Evolutionary conservation across 2,797 vertebrate species (phyloP).

Genomic region (Melanotaenia trifasciata): DNA sequence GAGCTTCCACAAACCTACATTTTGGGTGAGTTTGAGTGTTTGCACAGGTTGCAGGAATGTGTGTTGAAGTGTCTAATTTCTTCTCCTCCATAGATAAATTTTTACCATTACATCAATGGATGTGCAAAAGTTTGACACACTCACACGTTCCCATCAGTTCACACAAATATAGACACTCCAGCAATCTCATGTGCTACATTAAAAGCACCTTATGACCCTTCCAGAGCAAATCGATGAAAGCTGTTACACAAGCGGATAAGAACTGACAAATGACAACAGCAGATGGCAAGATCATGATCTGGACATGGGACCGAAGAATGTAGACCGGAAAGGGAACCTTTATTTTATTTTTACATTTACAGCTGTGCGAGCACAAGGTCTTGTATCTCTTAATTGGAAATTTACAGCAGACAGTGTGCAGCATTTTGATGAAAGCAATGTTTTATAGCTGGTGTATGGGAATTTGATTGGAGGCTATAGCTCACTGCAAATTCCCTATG

Average conservation of each 20-base stretch:
- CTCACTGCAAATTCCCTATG: slow-evolving; percentile 36
- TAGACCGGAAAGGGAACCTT: neutral
- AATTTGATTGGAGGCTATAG: slow-evolving; percentile 61
- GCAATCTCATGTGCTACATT: slow-evolving; percentile 52
- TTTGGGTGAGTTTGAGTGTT: slow-evolving; percentile 24
- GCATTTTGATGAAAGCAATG: slow-evolving; percentile 45
- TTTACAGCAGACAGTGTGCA: slow-evolving; percentile 39
- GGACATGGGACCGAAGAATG: neutral
- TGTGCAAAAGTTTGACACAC: slow-evolving; percentile 2
- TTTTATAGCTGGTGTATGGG: slow-evolving; percentile 55
- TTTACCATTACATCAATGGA: slow-evolving; percentile 33
- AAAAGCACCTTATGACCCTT: slow-evolving; percentile 52
- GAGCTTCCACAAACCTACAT: slow-evolving; percentile 25
- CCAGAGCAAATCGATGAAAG: slow-evolving; percentile 58
- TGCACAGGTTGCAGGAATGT: slow-evolving; percentile 12
- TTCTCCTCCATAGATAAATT: slow-evolving; percentile 46
- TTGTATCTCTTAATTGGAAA: slow-evolving; percentile 46
- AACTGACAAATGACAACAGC: slow-evolving; percentile 41
- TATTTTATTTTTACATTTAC: slow-evolving; percentile 20
- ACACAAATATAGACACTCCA: slow-evolving; percentile 45
- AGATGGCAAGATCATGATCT: slow-evolving; percentile 27
- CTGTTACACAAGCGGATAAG: slow-evolving; percentile 52
- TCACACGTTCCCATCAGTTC: slow-evolving; percentile 16
- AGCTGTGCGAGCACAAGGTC: slow-evolving; percentile 11
- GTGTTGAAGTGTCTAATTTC: slow-evolving; percentile 38